phyloP scores from a whole-genome alignment of 2,797 vertebrate species.

The Siniperca undulata region DNA sequence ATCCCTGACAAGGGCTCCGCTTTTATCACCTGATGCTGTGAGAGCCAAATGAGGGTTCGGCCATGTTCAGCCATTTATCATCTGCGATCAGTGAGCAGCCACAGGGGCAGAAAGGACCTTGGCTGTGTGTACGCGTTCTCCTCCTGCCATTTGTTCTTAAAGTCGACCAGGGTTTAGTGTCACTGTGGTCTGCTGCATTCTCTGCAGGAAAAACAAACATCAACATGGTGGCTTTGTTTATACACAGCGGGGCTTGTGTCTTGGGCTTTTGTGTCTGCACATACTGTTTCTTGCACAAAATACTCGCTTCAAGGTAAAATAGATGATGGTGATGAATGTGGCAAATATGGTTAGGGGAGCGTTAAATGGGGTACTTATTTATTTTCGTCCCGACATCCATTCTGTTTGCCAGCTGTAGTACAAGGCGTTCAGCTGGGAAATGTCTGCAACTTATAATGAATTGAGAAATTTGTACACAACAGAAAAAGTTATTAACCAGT shows the following conservation, averaged over 20 bases:
- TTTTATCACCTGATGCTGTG: constrained; percentile 83
- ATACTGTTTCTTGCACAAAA: constrained; percentile 27
- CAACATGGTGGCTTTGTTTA: constrained; percentile 60
- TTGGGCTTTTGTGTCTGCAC: not conserved
- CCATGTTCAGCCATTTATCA: constrained; percentile 83
- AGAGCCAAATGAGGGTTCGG: constrained; percentile 81
- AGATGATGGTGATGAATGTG: constrained; percentile 58
- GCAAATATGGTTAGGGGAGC: constrained; percentile 41
- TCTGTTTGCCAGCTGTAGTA: constrained; percentile 26
- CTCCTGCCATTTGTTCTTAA: constrained; percentile 77
- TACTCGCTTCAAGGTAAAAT: constrained; percentile 47
- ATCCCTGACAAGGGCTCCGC: constrained; percentile 77
- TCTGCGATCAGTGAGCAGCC: constrained; percentile 72
- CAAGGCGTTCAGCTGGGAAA: constrained; percentile 42
- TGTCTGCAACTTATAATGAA: constrained; percentile 41
- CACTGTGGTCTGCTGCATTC: constrained; percentile 63
- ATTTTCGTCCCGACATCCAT: constrained; percentile 38
- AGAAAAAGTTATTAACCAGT: constrained; percentile 40
- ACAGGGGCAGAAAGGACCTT: constrained; percentile 82
- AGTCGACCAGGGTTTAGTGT: constrained; percentile 70
- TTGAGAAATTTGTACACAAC: constrained; percentile 31
- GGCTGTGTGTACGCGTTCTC: constrained; percentile 56
- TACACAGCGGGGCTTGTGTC: constrained; percentile 29
- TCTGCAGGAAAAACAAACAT: constrained; percentile 69
- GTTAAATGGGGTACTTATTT: constrained; percentile 59